Evolutionary conservation across 2,113 vertebrate species (phyloP).

Genomic region (Baryphthengus martii): DNA sequence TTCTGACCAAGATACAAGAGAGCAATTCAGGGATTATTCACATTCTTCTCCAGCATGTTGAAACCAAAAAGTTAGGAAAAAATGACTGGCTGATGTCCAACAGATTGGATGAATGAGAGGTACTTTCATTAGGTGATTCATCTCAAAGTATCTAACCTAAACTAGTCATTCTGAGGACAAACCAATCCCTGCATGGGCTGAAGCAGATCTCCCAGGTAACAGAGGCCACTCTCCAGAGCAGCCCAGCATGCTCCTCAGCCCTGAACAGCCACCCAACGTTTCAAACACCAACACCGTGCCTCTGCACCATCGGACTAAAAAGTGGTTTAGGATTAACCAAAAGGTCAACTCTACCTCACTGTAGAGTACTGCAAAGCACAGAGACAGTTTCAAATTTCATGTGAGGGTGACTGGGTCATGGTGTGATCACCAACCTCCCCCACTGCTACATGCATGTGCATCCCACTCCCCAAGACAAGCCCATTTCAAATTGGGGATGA

Average conservation of each 20-base stretch:
- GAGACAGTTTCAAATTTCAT: neutral
- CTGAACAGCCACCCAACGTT: rapidly evolving
- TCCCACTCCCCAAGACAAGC: neutral
- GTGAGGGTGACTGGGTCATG: neutral
- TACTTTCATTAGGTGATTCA: neutral
- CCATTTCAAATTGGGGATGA: neutral
- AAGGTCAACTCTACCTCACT: neutral
- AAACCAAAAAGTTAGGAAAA: neutral
- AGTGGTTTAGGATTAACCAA: neutral
- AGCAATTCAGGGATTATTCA: neutral
- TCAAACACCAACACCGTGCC: neutral
- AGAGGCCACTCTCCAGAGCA: neutral
- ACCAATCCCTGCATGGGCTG: rapidly evolving
- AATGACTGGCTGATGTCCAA: neutral
- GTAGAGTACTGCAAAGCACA: neutral
- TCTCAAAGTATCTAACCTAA: neutral
- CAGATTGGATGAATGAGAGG: neutral
- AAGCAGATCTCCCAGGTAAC: neutral
- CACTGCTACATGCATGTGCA: rapidly evolving
- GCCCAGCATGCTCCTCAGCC: neutral
- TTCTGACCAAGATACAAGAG: neutral
- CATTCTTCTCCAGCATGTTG: neutral
- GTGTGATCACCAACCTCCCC: neutral
- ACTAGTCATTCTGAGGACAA: neutral
- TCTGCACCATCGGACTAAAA: neutral